These are phyloP conservation scores for Protophormia terraenovae DNA, from an alignment of 2,888 invertebrate species.

Conservation along the genomic window DNA sequence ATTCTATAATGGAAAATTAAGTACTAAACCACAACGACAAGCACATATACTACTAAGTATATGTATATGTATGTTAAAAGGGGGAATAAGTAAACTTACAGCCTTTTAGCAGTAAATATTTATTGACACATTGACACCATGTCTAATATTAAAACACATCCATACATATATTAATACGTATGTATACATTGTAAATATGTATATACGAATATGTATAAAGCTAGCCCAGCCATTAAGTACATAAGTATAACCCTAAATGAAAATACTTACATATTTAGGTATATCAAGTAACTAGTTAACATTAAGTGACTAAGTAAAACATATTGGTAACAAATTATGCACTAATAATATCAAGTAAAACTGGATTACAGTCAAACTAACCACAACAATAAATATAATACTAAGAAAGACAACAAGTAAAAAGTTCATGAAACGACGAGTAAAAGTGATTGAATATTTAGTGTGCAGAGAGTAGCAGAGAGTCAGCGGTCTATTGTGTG, in stretches of 20 bases:
- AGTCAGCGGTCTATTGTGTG: not conserved
- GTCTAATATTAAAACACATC: not conserved
- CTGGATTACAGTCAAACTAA: slow-evolving; percentile 27
- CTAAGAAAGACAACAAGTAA: not conserved
- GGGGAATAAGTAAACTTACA: not conserved
- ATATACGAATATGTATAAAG: no score
- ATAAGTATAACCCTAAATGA: not conserved
- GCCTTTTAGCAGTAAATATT: slow-evolving; percentile 15
- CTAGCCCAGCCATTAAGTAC: no score
- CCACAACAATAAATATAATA: not conserved
- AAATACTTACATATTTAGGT: not conserved
- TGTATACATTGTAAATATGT: no score
- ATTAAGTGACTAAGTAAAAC: not conserved
- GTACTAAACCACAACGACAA: not conserved
- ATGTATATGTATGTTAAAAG: not conserved
- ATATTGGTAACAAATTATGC: slow-evolving; percentile 49
- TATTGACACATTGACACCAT: slow-evolving; percentile 42
- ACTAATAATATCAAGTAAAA: slow-evolving; percentile 42
- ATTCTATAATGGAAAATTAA: slow-evolving; percentile 14
- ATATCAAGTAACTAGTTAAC: not conserved
- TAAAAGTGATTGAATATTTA: slow-evolving; percentile 13
- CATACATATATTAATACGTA: not conserved
- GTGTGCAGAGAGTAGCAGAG: not conserved
- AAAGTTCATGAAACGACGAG: not conserved
- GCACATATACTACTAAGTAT: not conserved